Evolutionary conservation across 2,888 invertebrate species (phyloP).

Genomic region (Folsomia candida): DNA sequence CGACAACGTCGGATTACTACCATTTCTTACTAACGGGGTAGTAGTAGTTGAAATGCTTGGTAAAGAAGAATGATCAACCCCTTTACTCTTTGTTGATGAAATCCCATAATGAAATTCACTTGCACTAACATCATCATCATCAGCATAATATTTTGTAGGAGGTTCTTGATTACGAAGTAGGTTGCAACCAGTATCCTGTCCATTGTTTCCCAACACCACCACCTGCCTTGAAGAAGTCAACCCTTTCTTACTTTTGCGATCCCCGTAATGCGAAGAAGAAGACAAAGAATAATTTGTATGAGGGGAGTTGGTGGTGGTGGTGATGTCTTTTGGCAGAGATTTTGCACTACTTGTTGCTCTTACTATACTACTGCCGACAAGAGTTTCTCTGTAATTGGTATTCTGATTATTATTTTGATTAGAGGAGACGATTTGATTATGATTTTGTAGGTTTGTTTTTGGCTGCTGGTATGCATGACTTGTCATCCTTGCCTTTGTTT

Average conservation of each 20-base stretch:
- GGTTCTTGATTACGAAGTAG: too few species aligned
- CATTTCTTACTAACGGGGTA: neutral
- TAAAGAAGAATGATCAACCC: too few species aligned
- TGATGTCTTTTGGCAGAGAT: neutral
- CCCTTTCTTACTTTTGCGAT: conserved; percentile 2
- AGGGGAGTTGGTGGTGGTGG: neutral
- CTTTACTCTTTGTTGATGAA: neutral
- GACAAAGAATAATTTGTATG: too few species aligned
- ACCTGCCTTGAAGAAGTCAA: conserved; percentile 29
- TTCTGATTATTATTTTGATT: too few species aligned
- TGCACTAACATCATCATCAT: too few species aligned
- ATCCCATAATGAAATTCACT: too few species aligned
- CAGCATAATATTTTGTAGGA: neutral
- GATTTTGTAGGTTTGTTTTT: neutral
- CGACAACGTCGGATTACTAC: neutral
- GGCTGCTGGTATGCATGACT: neutral
- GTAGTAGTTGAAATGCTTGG: neutral
- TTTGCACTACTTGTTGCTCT: too few species aligned
- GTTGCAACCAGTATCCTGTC: conserved; percentile 4
- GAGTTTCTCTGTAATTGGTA: neutral
- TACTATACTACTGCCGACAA: too few species aligned
- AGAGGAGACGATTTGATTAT: neutral
- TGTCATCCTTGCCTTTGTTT: neutral
- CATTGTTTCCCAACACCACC: conserved; percentile 10
- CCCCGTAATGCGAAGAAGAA: too few species aligned